Conservation (phyloP, 1,140 invertebrate species). For the Nautilus pompilius region DNA sequence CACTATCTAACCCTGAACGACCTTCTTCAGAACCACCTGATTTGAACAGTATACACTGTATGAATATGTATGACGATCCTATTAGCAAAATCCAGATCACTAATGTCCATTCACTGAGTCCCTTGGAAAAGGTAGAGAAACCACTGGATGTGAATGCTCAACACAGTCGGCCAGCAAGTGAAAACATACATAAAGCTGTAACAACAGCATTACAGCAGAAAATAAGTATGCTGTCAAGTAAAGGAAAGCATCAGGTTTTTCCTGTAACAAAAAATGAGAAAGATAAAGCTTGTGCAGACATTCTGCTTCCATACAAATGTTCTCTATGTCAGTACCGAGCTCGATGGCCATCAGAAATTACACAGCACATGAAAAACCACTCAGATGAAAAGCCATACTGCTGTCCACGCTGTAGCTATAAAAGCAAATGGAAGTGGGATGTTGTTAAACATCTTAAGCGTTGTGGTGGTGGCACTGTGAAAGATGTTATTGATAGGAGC, state of each 20-base stretch:
- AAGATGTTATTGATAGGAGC: slow-evolving; percentile 51
- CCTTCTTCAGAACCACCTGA: slow-evolving; percentile 8
- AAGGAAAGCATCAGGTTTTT: too few species aligned
- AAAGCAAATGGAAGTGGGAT: slow-evolving; percentile 58
- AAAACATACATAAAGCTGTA: slow-evolving; percentile 20
- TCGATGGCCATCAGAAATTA: slow-evolving; percentile 55
- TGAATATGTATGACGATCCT: not conserved
- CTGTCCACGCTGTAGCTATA: slow-evolving; percentile 53
- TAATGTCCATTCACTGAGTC: slow-evolving; percentile 9
- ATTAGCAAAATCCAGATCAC: not conserved
- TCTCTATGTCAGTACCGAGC: slow-evolving; percentile 50
- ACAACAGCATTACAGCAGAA: slow-evolving; percentile 24
- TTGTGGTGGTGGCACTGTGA: slow-evolving; percentile 51
- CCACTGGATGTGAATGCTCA: slow-evolving; percentile 8
- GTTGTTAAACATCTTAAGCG: slow-evolving; percentile 54
- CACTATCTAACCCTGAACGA: not conserved
- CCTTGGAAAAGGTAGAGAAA: slow-evolving; percentile 9
- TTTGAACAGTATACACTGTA: not conserved
- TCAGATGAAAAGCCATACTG: slow-evolving; percentile 53
- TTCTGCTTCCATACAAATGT: slow-evolving; percentile 50
- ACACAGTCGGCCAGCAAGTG: slow-evolving; percentile 8
- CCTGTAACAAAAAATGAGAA: slow-evolving; percentile 7
- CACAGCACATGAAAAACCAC: slow-evolving; percentile 56
- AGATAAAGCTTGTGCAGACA: slow-evolving; percentile 13
- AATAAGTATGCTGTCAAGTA: too few species aligned